Conservation (phyloP, 2,113 vertebrate genomes). For the Solenodon paradoxus region DNA sequence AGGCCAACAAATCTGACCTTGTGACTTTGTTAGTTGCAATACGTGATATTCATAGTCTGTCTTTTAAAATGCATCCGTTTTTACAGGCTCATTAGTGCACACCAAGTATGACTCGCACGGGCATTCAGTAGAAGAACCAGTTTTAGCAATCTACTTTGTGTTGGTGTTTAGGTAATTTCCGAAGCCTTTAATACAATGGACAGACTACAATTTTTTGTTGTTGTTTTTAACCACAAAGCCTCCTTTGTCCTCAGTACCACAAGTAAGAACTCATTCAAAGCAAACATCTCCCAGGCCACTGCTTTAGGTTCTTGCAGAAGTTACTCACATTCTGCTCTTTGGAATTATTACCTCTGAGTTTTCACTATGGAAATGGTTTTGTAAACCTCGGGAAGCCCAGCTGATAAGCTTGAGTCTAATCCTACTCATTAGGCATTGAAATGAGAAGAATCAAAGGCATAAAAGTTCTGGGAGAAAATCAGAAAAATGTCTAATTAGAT, state of each 20-base stretch:
- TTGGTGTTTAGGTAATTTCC: not conserved
- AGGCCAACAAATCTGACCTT: not conserved
- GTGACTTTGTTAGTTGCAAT: not conserved
- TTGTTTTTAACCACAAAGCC: not conserved
- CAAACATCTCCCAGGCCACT: not conserved
- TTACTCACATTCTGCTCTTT: not conserved
- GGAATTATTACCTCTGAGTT: not conserved
- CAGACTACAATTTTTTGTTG: not conserved
- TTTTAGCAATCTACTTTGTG: not conserved
- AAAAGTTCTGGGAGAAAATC: not conserved
- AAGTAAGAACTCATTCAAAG: constrained; percentile 12
- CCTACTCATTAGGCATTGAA: not conserved
- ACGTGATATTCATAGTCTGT: not conserved
- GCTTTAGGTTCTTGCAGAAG: not conserved
- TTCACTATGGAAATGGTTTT: not conserved
- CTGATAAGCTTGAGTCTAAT: not conserved
- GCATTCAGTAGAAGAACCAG: not conserved
- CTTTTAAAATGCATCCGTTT: not conserved
- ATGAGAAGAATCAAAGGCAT: constrained; percentile 28
- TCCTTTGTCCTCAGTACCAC: not conserved
- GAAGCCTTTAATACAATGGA: not conserved
- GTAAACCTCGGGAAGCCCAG: not conserved
- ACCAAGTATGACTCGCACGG: not conserved
- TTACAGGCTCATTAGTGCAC: not conserved
- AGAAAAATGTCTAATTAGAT: constrained; percentile 32